Evolutionary conservation across 2,113 vertebrate species (phyloP), one percentile per base, ranked within the genome.

Genomic region (Epinephelus cyanopodus): DNA sequence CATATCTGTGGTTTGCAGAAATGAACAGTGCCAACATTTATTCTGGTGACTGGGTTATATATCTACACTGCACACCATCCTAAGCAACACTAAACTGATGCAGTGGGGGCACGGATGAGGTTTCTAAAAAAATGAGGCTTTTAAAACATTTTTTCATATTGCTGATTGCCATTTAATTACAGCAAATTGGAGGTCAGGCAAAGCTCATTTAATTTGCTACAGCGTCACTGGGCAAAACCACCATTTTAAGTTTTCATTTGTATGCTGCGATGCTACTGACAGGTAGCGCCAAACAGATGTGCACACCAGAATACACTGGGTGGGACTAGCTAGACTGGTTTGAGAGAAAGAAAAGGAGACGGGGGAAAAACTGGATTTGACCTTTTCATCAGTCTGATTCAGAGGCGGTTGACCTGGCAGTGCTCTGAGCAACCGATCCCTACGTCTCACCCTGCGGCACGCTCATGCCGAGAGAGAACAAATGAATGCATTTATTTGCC

Each of bases 311-410:
- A 77, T 23, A 61, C 14, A 45, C n/a, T 25, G 42, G 33, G 56
- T 0, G 6, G 67, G 18, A 53, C 42, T 14, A 58, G 19, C 19
- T 45, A 19, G 19, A 29, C 21, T 62, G 14, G 17, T 29, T 27
- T 27, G 23, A 65, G 39, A 5, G 9, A 48, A 53, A 54, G 25
- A 23, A 63, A 62, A n/a, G 15, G 5, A 62, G 1, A 15, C 8
- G 14, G 18, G n/a, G 25, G 0, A 63, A 13, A 57, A 77, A 70
- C 37, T 13, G 25, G 4, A 75, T 69, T 74, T 76, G 81, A 81
- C 76, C 83, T 89, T 86, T 83, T 77, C 58, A 82, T 82, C 70
- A 79, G 80, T 37, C 56, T 25, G 60, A 79, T 84, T 83, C 82
- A 62, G 45, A 82, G 8, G 57, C 39, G 45, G 45, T 82, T 87